Percentiles rank a stretch among this genome's conserved stretches.
Conservation (phyloP, 1,140 invertebrate genomes). For the Drosophila bipectinata region DNA sequence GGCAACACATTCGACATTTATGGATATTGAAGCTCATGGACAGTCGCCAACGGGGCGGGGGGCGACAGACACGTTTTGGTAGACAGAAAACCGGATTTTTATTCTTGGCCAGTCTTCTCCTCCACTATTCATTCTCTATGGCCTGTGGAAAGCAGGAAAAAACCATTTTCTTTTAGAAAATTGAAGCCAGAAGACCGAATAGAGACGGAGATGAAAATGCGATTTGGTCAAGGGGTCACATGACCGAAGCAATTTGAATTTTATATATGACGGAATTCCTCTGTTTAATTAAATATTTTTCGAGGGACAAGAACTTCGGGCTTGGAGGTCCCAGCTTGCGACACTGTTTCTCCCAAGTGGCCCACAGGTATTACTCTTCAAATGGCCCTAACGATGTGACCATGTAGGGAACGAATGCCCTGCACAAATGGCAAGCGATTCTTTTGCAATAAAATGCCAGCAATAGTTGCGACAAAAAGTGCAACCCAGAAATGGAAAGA, state of each 20-base stretch:
- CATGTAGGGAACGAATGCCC: conserved; percentile 24
- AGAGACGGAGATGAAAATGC: conserved; percentile 1
- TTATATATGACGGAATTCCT: conserved; percentile 62
- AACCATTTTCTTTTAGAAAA: conserved; percentile 56
- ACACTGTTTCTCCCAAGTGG: conserved; percentile 10
- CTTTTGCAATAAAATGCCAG: conserved; percentile 58
- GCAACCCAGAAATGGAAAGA: conserved; percentile 41
- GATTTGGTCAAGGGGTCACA: conserved; percentile 67
- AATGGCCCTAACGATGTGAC: conserved; percentile 14
- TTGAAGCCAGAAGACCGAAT: conserved; percentile 29
- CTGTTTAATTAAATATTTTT: conserved; percentile 73
- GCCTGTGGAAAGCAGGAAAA: conserved; percentile 10
- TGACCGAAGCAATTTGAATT: conserved; percentile 50
- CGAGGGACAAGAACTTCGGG: conserved; percentile 21
- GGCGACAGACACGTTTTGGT: conserved; percentile 39
- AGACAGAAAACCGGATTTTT: conserved; percentile 64
- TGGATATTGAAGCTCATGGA: conserved; percentile 82
- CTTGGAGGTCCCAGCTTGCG: conserved; percentile 7
- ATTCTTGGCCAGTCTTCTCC: conserved; percentile 36
- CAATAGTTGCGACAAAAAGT: conserved; percentile 68
- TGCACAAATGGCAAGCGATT: conserved; percentile 60
- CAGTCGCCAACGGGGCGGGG: conserved; percentile 19
- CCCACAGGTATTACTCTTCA: conserved; percentile 24
- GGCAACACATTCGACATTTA: conserved; percentile 75
- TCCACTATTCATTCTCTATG: conserved; percentile 12